phyloP scores from a whole-genome alignment of 2,113 vertebrate genomes.

The Sardina pilchardus region DNA sequence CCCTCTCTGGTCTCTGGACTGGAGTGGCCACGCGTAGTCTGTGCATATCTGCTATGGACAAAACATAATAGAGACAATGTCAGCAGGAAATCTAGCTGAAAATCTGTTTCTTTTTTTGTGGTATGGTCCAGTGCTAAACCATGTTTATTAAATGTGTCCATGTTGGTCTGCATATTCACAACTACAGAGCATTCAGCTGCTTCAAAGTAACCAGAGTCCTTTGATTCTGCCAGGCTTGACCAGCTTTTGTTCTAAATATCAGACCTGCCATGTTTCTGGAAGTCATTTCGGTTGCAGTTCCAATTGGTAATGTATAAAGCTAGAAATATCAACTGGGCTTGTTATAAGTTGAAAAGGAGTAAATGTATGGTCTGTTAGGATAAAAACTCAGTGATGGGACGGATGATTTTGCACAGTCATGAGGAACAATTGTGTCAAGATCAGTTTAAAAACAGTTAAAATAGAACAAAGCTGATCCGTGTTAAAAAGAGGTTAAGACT shows the following conservation, averaged over 20 bases:
- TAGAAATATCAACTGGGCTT: no score
- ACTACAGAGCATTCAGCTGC: neutral
- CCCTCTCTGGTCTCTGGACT: neutral
- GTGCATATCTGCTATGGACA: neutral
- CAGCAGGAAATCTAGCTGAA: no score
- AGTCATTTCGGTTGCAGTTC: neutral
- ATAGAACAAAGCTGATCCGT: no score
- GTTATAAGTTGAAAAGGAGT: no score
- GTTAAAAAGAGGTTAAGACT: no score
- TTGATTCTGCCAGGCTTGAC: neutral
- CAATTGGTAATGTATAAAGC: no score
- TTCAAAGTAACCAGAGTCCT: neutral
- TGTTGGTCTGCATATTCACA: neutral
- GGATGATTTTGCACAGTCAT: no score
- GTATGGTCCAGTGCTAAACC: neutral
- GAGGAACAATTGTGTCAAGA: no score
- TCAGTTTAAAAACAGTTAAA: no score
- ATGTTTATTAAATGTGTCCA: neutral
- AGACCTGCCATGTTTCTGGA: neutral
- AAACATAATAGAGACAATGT: neutral
- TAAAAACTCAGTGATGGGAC: no score
- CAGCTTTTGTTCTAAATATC: conserved; percentile 7
- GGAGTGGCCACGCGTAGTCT: neutral
- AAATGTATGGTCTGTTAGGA: no score
- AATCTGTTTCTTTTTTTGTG: no score